A percentile compares a stretch with the other conserved stretches of the same genome.
phyloP scores from a whole-genome alignment of 2,797 vertebrate species.

The Bryconaethiops microstoma region DNA sequence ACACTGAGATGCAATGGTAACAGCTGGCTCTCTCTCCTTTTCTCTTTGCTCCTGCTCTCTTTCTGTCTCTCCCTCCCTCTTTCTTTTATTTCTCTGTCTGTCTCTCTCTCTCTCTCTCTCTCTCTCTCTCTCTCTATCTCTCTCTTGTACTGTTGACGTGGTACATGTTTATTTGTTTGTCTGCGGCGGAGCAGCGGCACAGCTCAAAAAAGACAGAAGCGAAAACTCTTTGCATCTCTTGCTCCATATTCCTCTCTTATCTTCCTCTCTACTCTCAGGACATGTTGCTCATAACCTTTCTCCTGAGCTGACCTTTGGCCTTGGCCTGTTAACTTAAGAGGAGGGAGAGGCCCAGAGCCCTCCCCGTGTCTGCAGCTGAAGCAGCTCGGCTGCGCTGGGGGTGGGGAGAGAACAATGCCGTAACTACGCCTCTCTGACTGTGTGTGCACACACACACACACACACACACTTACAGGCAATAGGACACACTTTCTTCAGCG shows the following conservation, averaged over 20 bases:
- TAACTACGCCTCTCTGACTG: constrained; percentile 41
- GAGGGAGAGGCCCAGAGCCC: constrained; percentile 58
- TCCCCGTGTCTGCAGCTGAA: constrained; percentile 63
- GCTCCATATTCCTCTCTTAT: constrained; percentile 6
- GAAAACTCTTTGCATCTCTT: background rate
- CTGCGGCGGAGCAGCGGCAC: constrained; percentile 30
- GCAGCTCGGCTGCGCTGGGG: constrained; percentile 52
- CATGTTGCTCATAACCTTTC: constrained; percentile 58
- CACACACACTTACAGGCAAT: constrained; percentile 31
- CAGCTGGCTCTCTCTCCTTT: constrained; percentile 54
- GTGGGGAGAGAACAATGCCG: constrained; percentile 52
- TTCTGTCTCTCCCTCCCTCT: constrained; percentile 14
- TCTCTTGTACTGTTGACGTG: constrained; percentile 45
- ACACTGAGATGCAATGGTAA: constrained; percentile 61
- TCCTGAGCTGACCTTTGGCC: constrained; percentile 62
- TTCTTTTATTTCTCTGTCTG: constrained; percentile 42
- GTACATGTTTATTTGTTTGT: constrained; percentile 51
- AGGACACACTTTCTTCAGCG: constrained; percentile 9
- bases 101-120: constrained; percentile 8
- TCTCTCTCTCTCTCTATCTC: background rate
- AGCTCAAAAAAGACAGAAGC: background rate
- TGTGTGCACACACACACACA: constrained; percentile 9
- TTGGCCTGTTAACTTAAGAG: constrained; percentile 69
- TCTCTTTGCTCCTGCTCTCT: constrained; percentile 37
- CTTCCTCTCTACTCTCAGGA: background rate